A percentile compares a stretch with the other conserved stretches of the same genome.
These are phyloP conservation scores for Idris sp. DNA, from an alignment of 1,140 invertebrate species.

Conservation along the genomic window DNA sequence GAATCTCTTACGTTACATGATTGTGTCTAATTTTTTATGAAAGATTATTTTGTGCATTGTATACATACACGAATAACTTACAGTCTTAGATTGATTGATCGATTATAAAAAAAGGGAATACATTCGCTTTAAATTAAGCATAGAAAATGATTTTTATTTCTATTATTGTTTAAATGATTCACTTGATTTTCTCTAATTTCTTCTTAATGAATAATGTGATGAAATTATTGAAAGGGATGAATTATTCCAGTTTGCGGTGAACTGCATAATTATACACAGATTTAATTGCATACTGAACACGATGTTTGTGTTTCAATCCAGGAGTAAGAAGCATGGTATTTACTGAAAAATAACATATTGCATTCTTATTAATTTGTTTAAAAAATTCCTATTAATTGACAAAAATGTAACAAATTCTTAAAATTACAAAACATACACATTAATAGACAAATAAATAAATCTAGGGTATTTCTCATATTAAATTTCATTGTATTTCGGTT, in stretches of 20 bases:
- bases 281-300: slow-evolving; percentile 58
- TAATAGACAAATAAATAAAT: no score
- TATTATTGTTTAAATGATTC: not conserved
- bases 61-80: slow-evolving; percentile 11
- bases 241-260: slow-evolving; percentile 69
- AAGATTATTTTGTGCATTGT: slow-evolving; percentile 39
- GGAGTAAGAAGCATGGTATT: slow-evolving; percentile 64
- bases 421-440: no score
- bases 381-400: no score
- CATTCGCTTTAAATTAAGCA: no score
- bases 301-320: slow-evolving; percentile 69
- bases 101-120: no score
- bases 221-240: slow-evolving; percentile 26
- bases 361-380: no score
- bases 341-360: slow-evolving; percentile 59
- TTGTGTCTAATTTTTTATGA: no score
- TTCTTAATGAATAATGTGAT: slow-evolving; percentile 22
- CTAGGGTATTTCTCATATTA: no score
- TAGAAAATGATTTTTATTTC: no score
- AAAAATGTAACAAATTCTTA: no score
- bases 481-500: no score
- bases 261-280: slow-evolving; percentile 59
- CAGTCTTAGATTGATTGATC: slow-evolving; percentile 41
- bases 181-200: slow-evolving; percentile 4
- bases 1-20: no score